phyloP scores from a whole-genome alignment of 2,888 invertebrate genomes.

The Brenthis daphne region DNA sequence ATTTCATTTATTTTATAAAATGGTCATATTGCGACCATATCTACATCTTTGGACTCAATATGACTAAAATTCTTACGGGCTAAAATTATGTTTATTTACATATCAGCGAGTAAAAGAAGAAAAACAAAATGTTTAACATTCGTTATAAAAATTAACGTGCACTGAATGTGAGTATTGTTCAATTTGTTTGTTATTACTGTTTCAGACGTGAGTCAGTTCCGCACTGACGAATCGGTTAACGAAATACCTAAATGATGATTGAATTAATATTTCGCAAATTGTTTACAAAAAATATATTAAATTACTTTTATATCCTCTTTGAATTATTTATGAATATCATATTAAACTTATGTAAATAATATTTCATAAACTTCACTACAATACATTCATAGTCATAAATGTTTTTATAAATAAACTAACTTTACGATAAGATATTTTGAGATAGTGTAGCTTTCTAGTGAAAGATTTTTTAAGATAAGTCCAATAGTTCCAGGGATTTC shows the following conservation, averaged over 20 bases:
- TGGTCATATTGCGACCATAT: too few relatives aligned
- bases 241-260: slow-evolving; percentile 29
- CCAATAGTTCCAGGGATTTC: too few relatives aligned
- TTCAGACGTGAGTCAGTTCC: slow-evolving; percentile 21
- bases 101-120: slow-evolving; percentile 8
- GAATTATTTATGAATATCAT: background rate
- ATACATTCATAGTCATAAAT: too few relatives aligned
- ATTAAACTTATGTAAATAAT: too few relatives aligned
- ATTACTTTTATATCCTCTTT: slow-evolving; percentile 1
- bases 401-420: too few relatives aligned
- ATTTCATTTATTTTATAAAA: too few relatives aligned
- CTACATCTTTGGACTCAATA: too few relatives aligned
- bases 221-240: slow-evolving; percentile 24
- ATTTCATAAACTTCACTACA: background rate
- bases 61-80: background rate
- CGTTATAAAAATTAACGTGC: slow-evolving; percentile 26
- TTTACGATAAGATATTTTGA: too few relatives aligned
- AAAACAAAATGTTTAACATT: slow-evolving; percentile 34
- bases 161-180: slow-evolving; percentile 22
- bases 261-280: background rate
- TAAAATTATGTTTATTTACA: background rate
- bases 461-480: too few relatives aligned
- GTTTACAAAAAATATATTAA: background rate
- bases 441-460: too few relatives aligned
- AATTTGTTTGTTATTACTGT: slow-evolving; percentile 23